A percentile compares a stretch with the other conserved stretches of the same genome.
These are phyloP conservation scores for Diorhabda elongata DNA, from an alignment of 1,140 invertebrate species.

Conservation along the genomic window DNA sequence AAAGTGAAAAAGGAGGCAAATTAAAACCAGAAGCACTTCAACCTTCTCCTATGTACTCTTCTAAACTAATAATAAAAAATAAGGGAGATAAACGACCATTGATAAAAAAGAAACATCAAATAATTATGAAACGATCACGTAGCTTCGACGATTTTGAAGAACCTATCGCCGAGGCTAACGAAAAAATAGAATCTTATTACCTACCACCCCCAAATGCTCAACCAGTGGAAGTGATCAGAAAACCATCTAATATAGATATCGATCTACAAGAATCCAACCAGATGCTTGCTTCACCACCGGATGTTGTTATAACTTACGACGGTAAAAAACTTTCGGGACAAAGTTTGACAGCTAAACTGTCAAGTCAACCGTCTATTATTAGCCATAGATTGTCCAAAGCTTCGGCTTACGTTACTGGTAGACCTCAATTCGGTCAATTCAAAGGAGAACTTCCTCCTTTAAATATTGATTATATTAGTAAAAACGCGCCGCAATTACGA, in stretches of 20 bases:
- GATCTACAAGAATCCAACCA: conserved; percentile 40
- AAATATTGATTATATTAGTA: conserved; percentile 43
- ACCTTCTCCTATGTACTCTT: conserved; percentile 60
- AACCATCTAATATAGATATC: conserved; percentile 42
- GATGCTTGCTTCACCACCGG: conserved; percentile 48
- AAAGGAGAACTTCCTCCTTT: conserved; percentile 64
- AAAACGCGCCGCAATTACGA: conserved; percentile 40
- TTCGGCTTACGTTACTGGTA: conserved; percentile 56
- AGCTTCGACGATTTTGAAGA: conserved; percentile 33
- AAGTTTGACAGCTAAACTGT: conserved; percentile 56
- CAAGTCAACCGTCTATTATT: conserved; percentile 48
- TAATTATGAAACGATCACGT: conserved; percentile 27
- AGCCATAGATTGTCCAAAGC: conserved; percentile 52
- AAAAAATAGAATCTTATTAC: conserved; percentile 64
- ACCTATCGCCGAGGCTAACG: conserved; percentile 59
- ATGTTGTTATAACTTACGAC: conserved; percentile 65
- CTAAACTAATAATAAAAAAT: conserved; percentile 24
- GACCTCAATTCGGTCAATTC: conserved; percentile 67
- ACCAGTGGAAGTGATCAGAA: conserved; percentile 24
- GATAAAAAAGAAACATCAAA: conserved; percentile 47
- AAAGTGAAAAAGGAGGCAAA: conserved; percentile 51
- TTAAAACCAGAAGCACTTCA: conserved; percentile 51
- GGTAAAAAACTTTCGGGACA: conserved; percentile 65
- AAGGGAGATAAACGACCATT: conserved; percentile 24
- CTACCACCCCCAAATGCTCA: conserved; percentile 54